phyloP scores from a whole-genome alignment of 2,797 vertebrate genomes.

The Rhinichthys osculus region DNA sequence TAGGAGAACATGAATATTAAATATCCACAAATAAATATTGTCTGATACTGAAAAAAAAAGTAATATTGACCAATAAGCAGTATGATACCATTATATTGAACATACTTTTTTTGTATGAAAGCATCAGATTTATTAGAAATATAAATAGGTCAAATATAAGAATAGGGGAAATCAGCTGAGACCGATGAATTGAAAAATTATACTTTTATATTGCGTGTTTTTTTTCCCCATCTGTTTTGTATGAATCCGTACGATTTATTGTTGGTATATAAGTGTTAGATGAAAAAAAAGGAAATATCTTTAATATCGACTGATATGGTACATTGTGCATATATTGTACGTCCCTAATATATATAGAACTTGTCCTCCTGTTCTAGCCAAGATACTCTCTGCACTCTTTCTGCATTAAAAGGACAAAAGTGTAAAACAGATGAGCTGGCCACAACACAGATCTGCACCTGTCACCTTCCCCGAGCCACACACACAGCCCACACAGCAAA shows the following conservation, averaged over 20 bases:
- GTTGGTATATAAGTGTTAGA: background rate
- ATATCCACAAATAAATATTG: background rate
- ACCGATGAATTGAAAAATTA: background rate
- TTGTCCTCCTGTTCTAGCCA: background rate
- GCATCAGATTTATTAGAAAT: background rate
- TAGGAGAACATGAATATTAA: background rate
- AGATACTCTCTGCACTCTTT: slow-evolving; percentile 5
- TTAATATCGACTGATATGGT: background rate
- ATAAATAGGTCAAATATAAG: no score
- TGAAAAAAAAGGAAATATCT: background rate
- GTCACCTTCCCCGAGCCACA: slow-evolving; percentile 42
- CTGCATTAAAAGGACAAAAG: slow-evolving; percentile 36
- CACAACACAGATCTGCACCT: slow-evolving; percentile 42
- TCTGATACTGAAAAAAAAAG: background rate
- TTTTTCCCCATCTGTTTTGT: background rate
- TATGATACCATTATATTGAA: no score
- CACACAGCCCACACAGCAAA: slow-evolving; percentile 43
- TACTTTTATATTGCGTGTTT: background rate
- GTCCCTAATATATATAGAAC: background rate
- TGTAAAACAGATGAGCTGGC: slow-evolving; percentile 44
- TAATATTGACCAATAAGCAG: background rate
- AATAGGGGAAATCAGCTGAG: no score
- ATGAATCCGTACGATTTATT: background rate
- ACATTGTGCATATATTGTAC: background rate
- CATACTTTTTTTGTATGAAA: background rate